A percentile compares a stretch with the other conserved stretches of the same genome.
These are phyloP conservation scores for Silurus meridionalis DNA, from an alignment of 2,113 vertebrate genomes.

Conservation along the genomic window DNA sequence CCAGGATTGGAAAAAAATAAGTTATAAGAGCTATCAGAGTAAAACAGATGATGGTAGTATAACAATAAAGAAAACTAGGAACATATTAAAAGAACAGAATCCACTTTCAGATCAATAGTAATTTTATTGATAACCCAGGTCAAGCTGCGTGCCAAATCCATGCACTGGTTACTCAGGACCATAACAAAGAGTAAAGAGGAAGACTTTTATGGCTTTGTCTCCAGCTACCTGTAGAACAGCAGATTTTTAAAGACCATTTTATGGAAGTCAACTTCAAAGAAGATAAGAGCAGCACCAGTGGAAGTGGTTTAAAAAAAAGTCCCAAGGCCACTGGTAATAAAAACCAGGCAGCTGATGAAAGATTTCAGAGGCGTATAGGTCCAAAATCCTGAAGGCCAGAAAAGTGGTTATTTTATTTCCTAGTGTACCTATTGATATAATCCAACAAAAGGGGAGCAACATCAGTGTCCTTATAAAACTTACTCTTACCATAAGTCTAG, in stretches of 20 bases:
- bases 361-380: not conserved
- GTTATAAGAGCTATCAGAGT: not conserved
- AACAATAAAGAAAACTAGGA: not conserved
- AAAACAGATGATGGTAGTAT: not conserved
- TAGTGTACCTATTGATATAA: not conserved
- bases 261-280: not conserved
- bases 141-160: not conserved
- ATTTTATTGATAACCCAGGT: not conserved
- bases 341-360: not conserved
- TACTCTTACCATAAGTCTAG: not conserved
- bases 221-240: not conserved
- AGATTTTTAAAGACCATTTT: not conserved
- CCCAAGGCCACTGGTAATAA: not conserved
- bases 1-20: not conserved
- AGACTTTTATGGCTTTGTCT: not conserved
- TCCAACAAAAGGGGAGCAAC: not conserved
- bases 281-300: not conserved
- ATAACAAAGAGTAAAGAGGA: not conserved
- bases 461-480: not conserved
- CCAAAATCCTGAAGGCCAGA: not conserved
- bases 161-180: too few relatives aligned
- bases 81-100: not conserved
- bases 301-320: not conserved
- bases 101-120: not conserved
- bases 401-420: not conserved